A percentile compares a stretch with the other conserved stretches of the same genome.
Evolutionary conservation across 2,888 invertebrate species (phyloP).

Genomic region (Clanis bilineata): DNA sequence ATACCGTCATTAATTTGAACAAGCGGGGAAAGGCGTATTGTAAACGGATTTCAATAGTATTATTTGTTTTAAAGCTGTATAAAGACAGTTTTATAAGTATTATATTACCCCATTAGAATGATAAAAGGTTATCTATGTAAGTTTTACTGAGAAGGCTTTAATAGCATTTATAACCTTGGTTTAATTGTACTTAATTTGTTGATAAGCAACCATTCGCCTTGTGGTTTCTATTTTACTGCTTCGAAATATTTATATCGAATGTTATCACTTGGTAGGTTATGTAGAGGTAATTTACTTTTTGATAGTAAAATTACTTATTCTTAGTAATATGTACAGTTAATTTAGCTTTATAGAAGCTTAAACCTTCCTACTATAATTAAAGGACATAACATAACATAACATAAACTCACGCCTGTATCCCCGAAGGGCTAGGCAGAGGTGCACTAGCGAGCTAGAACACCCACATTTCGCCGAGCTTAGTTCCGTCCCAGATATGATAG

Average conservation of each 20-base stretch:
- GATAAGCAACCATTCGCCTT: slow-evolving; percentile 27
- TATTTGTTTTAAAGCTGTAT: slow-evolving; percentile 27
- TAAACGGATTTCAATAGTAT: slow-evolving; percentile 19
- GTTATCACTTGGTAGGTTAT: not conserved
- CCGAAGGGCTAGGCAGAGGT: no score
- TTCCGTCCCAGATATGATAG: no score
- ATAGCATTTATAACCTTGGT: slow-evolving; percentile 26
- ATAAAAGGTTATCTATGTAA: slow-evolving; percentile 24
- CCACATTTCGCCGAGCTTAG: no score
- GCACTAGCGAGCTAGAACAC: no score
- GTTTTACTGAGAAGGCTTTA: slow-evolving; percentile 6
- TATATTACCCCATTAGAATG: slow-evolving; percentile 27
- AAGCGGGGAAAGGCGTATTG: slow-evolving; percentile 11
- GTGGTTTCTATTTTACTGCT: slow-evolving; percentile 19
- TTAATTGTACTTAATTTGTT: slow-evolving; percentile 29
- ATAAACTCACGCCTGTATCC: no score
- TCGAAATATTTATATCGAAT: not conserved
- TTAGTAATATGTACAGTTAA: no score
- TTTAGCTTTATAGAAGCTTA: no score
- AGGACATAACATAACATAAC: no score
- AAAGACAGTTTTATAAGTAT: slow-evolving; percentile 27
- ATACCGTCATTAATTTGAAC: slow-evolving; percentile 24
- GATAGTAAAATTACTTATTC: not conserved
- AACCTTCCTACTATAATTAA: no score
- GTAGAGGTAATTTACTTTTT: not conserved